Evolutionary conservation across 2,797 vertebrate species (phyloP).

Genomic region (Moxostoma hubbsi): DNA sequence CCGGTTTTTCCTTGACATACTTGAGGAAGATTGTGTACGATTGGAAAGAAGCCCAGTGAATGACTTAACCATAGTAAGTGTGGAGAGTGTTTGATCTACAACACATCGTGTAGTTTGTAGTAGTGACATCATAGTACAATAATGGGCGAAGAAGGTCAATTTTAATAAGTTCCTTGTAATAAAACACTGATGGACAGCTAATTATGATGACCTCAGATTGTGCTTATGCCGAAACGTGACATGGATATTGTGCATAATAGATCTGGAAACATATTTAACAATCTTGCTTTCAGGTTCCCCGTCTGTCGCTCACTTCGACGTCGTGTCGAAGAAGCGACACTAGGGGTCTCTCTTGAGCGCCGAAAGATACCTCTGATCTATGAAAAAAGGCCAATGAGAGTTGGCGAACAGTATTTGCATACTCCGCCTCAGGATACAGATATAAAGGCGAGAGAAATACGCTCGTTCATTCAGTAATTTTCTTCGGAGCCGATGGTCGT

Average conservation of each 20-base stretch:
- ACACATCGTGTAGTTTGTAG: background rate
- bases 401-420: too few relatives aligned
- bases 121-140: background rate
- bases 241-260: background rate
- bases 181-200: background rate
- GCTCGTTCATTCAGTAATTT: too few relatives aligned
- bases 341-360: too few relatives aligned
- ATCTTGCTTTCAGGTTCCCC: background rate
- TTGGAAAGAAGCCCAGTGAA: background rate
- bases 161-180: constrained; percentile 2
- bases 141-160: background rate
- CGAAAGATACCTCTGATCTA: too few relatives aligned
- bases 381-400: too few relatives aligned
- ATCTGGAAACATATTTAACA: background rate
- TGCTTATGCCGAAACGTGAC: background rate
- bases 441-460: too few relatives aligned
- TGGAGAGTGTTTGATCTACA: constrained; percentile 8
- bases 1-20: background rate
- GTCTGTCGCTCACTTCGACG: too few relatives aligned
- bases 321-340: too few relatives aligned
- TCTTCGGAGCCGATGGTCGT: too few relatives aligned
- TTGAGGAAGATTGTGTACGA: background rate
- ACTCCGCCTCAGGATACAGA: too few relatives aligned
- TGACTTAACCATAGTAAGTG: background rate
- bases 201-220: constrained; percentile 5